Base-by-base conservation (phyloP, 2,888 invertebrate genomes). In the Leptinotarsa haldemani region DNA sequence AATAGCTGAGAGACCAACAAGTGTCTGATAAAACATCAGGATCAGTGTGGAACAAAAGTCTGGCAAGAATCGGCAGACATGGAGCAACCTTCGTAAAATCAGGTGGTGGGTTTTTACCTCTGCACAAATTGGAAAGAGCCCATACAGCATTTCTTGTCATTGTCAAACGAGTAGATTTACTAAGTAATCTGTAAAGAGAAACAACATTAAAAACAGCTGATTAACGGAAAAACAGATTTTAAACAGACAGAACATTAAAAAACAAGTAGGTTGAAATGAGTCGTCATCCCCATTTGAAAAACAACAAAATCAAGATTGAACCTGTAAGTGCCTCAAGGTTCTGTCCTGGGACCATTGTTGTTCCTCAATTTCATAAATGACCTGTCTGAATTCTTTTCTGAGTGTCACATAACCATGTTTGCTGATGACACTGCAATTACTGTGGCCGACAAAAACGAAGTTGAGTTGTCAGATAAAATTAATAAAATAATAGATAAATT, bases 61-160 rank as follows among this genome's bases (percentile, higher is more conserved):
- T 92, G 5, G 97, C 94, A 83, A 99, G 88, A 78, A 97, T 94
- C 58, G 97, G 97, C 79, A 99, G 90, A 82, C 95, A 94, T 82
- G 92, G 91, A 5, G 92, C 90, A 48, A 96, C 95, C 88, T 94
- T 93, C 73, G 92, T 88, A 85, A 98, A 98, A 84, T 96, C 95
- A 7, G 98, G 97, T 0, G 97, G 94, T 53, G 99, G 99, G 88
- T 95, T 97, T 89, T 99, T 99, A 71, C 99, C 98, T 84, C 99
- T 92, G 87, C 98, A 99, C 80, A 99, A 90, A 89, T 99, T 99
- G 63, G 98, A 98, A 76, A 99, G 89, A 63, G 98, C 96, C 99
- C 99, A 99, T 1, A 98, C 98, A n/a, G 96, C 97, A 89, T 98
- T 98, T 79, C 97, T 92, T 30, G 94, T 95, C 96, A 97, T 96